Base-by-base conservation (phyloP, 2,888 invertebrate genomes). In the Rhogogaster chlorosoma region DNA sequence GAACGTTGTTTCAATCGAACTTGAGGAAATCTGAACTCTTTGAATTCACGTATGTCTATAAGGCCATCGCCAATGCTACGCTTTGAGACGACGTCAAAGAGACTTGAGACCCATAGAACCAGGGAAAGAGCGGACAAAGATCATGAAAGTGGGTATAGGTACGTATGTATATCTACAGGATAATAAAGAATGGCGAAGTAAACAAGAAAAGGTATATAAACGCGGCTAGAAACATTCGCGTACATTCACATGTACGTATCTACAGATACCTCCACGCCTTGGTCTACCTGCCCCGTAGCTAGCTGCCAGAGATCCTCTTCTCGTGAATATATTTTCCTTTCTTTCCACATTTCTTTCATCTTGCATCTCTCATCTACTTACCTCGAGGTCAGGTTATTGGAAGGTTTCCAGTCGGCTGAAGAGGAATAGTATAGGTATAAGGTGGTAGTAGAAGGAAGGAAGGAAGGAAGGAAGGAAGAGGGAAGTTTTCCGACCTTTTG, bases 341-440 rank as follows among this genome's bases (percentile, higher is more conserved):
- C 67, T 67, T 67, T 32, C 32, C 67, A 32, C 29, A 15, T 67
- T 67, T 67, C 67, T 67, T 67, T 67, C 67, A 32, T 67, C 32
- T 32, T 67, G 67, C 32, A 67, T 67, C 67, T 67, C 67, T 61
- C 61, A 67, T 67, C 67, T 67, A 26, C 67, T 32, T 67, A 61
- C 61, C 22, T 61, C 22, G 9, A 61, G 61, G 26, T 61, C 61
- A 61, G 61, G 61, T 61, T 61, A 61, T 61, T 61, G 61, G 61
- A 61, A 10, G 61, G 61, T 61, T 61, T 61, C 12, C 61, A 61
- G 26, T 61, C 22, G 61, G 61, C 61, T 61, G 61, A 26, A 61
- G 53, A 53, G n/a, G 53, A n/a, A 53, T 53, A 53, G 53, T 53
- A n/a, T n/a, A 53, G 53, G 18, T n/a, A n/a, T n/a, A 53, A 7